A percentile compares a stretch with the other conserved stretches of the same genome.
Evolutionary conservation across 2,888 invertebrate genomes (phyloP).

Genomic region (Agriotes lineatus): DNA sequence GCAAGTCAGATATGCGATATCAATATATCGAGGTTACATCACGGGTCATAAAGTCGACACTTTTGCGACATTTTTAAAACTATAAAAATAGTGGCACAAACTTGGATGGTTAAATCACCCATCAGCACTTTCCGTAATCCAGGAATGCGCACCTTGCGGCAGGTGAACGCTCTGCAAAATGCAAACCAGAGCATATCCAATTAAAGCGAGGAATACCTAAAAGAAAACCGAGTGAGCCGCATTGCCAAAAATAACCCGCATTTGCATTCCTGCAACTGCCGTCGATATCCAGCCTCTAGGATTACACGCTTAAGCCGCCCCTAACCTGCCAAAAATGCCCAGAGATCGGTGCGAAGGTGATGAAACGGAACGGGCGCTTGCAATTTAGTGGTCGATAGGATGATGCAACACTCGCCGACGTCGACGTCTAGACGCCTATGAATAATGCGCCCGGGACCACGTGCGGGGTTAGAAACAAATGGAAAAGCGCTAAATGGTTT

Average conservation of each 20-base stretch:
- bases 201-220: neutral
- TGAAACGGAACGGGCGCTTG: conserved; percentile 11
- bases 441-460: conserved; percentile 4
- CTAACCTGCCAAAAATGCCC: neutral
- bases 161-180: conserved; percentile 1
- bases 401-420: conserved; percentile 27
- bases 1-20: too few species aligned
- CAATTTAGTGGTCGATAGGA: conserved; percentile 19
- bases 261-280: neutral
- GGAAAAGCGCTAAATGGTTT: neutral
- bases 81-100: neutral
- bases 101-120: neutral
- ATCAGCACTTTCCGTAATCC: neutral
- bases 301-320: too few species aligned
- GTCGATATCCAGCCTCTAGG: too few species aligned
- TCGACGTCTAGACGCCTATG: conserved; percentile 28
- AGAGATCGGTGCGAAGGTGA: neutral
- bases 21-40: too few species aligned
- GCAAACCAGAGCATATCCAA: neutral
- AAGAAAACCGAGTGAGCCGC: neutral
- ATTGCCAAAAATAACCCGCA: neutral
- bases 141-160: neutral
- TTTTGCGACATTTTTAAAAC: too few species aligned
- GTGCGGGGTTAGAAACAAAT: neutral
- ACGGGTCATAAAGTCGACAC: too few species aligned